phyloP scores from a whole-genome alignment of 2,113 vertebrate genomes.

The Talpa occidentalis region DNA sequence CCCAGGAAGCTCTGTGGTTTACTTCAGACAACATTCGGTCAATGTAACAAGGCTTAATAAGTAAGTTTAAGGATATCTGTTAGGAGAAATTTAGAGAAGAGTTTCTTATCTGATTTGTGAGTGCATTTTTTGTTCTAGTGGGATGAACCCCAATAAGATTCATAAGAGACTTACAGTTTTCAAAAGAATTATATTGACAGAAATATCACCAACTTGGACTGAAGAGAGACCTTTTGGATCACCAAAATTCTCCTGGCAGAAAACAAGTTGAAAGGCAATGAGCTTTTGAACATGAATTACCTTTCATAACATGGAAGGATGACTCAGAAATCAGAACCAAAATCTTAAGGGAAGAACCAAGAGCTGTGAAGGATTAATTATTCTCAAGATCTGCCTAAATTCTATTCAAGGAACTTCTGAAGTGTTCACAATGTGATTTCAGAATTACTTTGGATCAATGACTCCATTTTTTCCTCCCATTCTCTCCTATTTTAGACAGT shows the following conservation, averaged over 20 bases:
- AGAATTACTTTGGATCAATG: background rate
- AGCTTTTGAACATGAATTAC: background rate
- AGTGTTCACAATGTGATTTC: background rate
- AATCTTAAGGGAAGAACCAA: background rate
- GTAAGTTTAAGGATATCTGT: background rate
- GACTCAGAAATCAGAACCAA: background rate
- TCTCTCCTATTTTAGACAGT: background rate
- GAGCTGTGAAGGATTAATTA: background rate
- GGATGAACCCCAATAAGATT: background rate
- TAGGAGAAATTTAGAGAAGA: background rate
- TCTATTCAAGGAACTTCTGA: background rate
- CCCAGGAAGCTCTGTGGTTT: background rate
- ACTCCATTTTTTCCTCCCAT: background rate
- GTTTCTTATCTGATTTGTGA: background rate
- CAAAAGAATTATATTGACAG: background rate
- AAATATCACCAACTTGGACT: background rate
- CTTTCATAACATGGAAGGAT: background rate
- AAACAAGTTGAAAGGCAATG: background rate
- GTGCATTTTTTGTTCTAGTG: background rate
- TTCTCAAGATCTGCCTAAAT: background rate
- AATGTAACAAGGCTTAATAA: background rate
- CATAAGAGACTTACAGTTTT: background rate
- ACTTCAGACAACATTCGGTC: background rate
- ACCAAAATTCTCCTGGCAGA: background rate
- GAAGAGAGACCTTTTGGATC: background rate